phyloP scores from a whole-genome alignment of 2,797 vertebrate species.

The Gymnocypris eckloni region DNA sequence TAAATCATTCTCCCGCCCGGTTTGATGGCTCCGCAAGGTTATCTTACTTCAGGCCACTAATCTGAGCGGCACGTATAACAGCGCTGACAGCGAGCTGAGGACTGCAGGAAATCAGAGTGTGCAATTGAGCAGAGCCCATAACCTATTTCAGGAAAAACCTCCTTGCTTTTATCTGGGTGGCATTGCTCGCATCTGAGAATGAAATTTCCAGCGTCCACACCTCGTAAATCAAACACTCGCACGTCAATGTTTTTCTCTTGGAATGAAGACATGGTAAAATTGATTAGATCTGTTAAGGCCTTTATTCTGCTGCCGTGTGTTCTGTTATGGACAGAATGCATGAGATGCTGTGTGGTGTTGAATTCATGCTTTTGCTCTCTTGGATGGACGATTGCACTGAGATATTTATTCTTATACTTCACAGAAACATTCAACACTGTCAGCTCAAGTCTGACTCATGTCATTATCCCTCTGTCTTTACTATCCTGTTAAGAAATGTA shows the following conservation, averaged over 20 bases:
- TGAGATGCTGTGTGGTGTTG: not conserved
- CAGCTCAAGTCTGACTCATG: not conserved
- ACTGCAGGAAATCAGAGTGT: slow-evolving; percentile 52
- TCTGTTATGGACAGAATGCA: slow-evolving; percentile 10
- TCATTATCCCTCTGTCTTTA: not conserved
- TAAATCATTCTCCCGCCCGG: slow-evolving; percentile 61
- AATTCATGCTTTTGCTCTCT: slow-evolving; percentile 14
- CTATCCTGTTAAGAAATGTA: not conserved
- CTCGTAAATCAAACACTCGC: slow-evolving; percentile 49
- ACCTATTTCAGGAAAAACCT: slow-evolving; percentile 41
- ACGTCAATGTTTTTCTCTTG: slow-evolving; percentile 61
- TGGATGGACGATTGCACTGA: not conserved
- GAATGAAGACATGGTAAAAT: slow-evolving; percentile 75
- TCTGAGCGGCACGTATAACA: slow-evolving; percentile 61
- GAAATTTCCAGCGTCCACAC: slow-evolving; percentile 45
- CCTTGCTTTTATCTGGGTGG: slow-evolving; percentile 43
- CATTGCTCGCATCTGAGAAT: slow-evolving; percentile 15
- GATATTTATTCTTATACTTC: not conserved
- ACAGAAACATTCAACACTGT: slow-evolving; percentile 12
- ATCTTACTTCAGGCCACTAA: slow-evolving; percentile 62
- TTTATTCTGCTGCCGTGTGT: slow-evolving; percentile 52
- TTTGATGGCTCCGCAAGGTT: slow-evolving; percentile 60
- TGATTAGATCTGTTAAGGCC: slow-evolving; percentile 72
- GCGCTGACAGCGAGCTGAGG: slow-evolving; percentile 39
- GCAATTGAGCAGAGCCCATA: slow-evolving; percentile 49